Percentiles rank a stretch among this genome's conserved stretches.
These are phyloP conservation scores for Sardinella longiceps DNA, from an alignment of 2,797 vertebrate genomes.

Conservation along the genomic window DNA sequence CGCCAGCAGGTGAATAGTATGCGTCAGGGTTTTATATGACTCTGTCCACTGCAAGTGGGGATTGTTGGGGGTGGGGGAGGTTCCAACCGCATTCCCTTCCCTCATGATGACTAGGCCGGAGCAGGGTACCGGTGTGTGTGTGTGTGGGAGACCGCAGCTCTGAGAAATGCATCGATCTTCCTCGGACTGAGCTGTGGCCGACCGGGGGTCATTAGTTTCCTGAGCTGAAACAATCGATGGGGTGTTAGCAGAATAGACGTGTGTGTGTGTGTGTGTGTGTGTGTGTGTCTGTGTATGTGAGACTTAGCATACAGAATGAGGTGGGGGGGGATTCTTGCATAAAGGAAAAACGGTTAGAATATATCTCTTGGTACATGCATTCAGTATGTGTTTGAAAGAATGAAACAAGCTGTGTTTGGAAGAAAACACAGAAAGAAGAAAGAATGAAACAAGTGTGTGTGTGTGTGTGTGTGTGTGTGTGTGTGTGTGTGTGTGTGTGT, in stretches of 20 bases:
- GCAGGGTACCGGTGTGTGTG: not conserved
- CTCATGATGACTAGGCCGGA: not conserved
- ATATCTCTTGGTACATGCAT: not conserved
- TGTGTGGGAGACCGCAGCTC: not conserved
- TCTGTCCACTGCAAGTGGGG: not conserved
- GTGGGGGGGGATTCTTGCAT: not conserved
- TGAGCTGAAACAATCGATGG: not conserved
- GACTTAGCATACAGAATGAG: not conserved
- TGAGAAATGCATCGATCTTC: conserved; percentile 3
- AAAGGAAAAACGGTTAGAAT: not conserved
- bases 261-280: not conserved
- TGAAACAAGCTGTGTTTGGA: too few species aligned
- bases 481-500: conserved; percentile 1
- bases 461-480: not conserved
- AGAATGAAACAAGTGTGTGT: not conserved
- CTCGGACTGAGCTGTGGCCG: not conserved
- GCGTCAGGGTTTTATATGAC: not conserved
- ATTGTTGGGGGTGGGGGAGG: too few species aligned
- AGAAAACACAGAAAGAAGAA: too few species aligned
- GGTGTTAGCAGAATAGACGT: not conserved
- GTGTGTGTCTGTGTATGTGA: not conserved
- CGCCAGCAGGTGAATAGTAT: too few species aligned
- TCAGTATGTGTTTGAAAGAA: not conserved
- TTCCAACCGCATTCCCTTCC: not conserved
- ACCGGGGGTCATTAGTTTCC: conserved; percentile 20